Conservation (phyloP, 2,888 invertebrate genomes). For the Hymenopus coronatus region DNA sequence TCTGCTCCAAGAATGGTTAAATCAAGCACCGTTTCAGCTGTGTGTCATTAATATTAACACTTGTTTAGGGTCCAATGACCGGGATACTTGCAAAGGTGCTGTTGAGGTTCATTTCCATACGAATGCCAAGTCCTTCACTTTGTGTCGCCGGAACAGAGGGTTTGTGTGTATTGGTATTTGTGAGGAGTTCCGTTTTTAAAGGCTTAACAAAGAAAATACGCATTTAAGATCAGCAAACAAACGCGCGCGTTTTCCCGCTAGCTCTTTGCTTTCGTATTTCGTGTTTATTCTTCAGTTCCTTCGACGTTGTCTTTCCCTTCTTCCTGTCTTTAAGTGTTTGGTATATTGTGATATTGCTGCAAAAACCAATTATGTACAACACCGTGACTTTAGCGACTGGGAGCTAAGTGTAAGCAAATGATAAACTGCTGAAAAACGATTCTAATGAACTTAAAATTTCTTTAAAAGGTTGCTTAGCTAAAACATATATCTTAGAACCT, state of each 20-base stretch:
- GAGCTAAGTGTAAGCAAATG: too few relatives aligned
- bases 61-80: not conserved
- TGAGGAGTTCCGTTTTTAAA: not conserved
- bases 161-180: not conserved
- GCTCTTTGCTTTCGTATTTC: not conserved
- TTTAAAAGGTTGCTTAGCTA: too few relatives aligned
- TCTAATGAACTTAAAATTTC: too few relatives aligned
- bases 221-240: not conserved
- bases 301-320: not conserved
- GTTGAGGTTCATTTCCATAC: not conserved
- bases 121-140: not conserved
- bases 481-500: too few relatives aligned
- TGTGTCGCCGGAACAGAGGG: not conserved
- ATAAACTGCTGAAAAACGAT: too few relatives aligned
- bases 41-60: not conserved
- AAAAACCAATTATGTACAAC: not conserved
- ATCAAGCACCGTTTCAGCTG: not conserved
- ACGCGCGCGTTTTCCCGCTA: not conserved
- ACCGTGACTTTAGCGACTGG: not conserved
- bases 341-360: not conserved
- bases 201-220: not conserved
- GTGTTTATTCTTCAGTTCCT: not conserved
- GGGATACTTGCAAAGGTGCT: not conserved
- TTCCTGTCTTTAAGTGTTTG: not conserved
- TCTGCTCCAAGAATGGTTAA: not conserved